These are phyloP conservation scores for Mimachlamys varia DNA, from an alignment of 2,888 invertebrate genomes.

Conservation along the genomic window DNA sequence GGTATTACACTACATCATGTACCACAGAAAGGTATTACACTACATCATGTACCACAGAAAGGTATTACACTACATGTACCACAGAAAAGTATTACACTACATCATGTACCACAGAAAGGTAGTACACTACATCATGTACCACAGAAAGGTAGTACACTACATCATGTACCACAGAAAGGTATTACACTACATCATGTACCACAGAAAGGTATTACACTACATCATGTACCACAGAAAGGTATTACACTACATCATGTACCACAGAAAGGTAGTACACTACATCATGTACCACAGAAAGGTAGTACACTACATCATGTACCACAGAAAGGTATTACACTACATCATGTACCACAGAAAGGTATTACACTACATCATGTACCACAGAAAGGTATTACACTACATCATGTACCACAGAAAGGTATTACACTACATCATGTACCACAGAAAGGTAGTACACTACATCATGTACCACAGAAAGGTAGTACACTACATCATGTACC, in stretches of 20 bases:
- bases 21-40: slow-evolving; percentile 69
- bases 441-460: neutral
- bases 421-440: slow-evolving; percentile 54
- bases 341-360: slow-evolving; percentile 76
- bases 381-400: neutral
- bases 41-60: slow-evolving; percentile 56
- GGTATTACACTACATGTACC: neutral
- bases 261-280: too few relatives aligned
- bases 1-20: slow-evolving; percentile 64
- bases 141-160: neutral
- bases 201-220: neutral
- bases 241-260: neutral
- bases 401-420: slow-evolving; percentile 48
- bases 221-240: neutral
- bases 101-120: slow-evolving; percentile 48
- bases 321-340: neutral
- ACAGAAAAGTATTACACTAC: too few relatives aligned
- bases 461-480: neutral
- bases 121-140: slow-evolving; percentile 54
- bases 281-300: neutral
- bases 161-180: neutral
- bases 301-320: neutral
- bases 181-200: neutral
- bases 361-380: slow-evolving; percentile 56
- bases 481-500: neutral